Percentiles rank a stretch among this genome's conserved stretches.
Conservation (phyloP, 2,888 invertebrate species). For the Brassicogethes aeneus region DNA sequence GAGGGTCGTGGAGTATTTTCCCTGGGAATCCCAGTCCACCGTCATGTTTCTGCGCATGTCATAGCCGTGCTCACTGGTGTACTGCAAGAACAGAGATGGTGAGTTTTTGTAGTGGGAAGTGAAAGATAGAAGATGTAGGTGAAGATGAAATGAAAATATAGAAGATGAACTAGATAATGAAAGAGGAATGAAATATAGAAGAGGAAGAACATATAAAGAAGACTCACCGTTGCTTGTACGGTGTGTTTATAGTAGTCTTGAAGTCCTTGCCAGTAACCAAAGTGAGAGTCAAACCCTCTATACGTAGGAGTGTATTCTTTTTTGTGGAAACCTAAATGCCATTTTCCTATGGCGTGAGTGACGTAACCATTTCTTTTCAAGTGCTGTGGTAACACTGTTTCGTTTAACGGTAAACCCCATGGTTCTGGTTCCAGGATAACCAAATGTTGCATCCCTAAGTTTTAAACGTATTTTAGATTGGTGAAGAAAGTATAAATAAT, state of each 20-base stretch:
- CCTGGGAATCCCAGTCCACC: constrained; percentile 45
- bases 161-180: no score
- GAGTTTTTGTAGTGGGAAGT: neutral
- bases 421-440: constrained; percentile 64
- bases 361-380: constrained; percentile 58
- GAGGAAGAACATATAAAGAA: neutral
- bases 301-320: constrained; percentile 61
- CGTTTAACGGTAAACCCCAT: constrained; percentile 57
- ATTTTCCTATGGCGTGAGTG: constrained; percentile 75
- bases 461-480: no score
- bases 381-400: constrained; percentile 52
- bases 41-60: constrained; percentile 54
- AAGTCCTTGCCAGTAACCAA: constrained; percentile 76
- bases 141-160: no score
- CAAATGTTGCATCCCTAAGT: constrained; percentile 62
- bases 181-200: no score
- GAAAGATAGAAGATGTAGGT: no score
- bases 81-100: constrained; percentile 28
- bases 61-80: constrained; percentile 42
- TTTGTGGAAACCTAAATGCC: constrained; percentile 75
- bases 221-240: constrained; percentile 42
- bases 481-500: no score
- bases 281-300: constrained; percentile 73
- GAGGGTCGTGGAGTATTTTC: constrained; percentile 56
- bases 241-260: constrained; percentile 70